A percentile compares a stretch with the other conserved stretches of the same genome.
These are phyloP conservation scores for Antrozous pallidus DNA, from an alignment of 2,797 vertebrate species.

Conservation along the genomic window DNA sequence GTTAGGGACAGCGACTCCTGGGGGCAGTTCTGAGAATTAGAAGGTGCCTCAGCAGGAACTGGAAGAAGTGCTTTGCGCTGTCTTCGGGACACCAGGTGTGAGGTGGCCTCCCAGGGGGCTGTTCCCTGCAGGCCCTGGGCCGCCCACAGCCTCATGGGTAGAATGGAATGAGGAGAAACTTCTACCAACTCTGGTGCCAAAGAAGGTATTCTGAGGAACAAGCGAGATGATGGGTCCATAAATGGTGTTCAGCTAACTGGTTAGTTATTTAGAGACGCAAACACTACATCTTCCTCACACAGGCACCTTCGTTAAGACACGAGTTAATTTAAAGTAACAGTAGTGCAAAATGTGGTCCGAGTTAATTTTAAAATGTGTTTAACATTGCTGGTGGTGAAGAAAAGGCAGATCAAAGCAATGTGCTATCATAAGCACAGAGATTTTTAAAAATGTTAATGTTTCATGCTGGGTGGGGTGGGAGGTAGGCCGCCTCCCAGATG, in stretches of 20 bases:
- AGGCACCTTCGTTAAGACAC: too few species aligned
- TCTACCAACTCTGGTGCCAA: fast-evolving
- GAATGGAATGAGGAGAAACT: fast-evolving
- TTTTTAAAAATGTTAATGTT: fast-evolving
- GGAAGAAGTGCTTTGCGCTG: fast-evolving
- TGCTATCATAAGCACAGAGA: fast-evolving
- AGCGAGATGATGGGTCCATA: fast-evolving
- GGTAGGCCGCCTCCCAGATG: fast-evolving
- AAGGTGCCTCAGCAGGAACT: neutral
- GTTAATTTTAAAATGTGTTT: neutral
- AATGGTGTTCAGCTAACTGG: fast-evolving
- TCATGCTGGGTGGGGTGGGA: neutral
- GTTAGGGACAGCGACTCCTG: too few species aligned
- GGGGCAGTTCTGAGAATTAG: too few species aligned
- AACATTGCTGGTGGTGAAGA: neutral
- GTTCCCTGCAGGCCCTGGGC: neutral
- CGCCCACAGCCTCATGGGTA: fast-evolving
- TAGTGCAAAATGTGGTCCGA: neutral
- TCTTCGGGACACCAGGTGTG: fast-evolving
- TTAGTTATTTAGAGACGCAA: neutral
- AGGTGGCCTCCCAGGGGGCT: fast-evolving
- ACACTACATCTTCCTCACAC: fast-evolving
- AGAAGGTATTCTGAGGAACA: fast-evolving
- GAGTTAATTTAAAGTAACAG: neutral
- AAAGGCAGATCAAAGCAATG: neutral